These are phyloP conservation scores for Elysia chlorotica DNA, from an alignment of 1,140 invertebrate species.

Conservation along the genomic window DNA sequence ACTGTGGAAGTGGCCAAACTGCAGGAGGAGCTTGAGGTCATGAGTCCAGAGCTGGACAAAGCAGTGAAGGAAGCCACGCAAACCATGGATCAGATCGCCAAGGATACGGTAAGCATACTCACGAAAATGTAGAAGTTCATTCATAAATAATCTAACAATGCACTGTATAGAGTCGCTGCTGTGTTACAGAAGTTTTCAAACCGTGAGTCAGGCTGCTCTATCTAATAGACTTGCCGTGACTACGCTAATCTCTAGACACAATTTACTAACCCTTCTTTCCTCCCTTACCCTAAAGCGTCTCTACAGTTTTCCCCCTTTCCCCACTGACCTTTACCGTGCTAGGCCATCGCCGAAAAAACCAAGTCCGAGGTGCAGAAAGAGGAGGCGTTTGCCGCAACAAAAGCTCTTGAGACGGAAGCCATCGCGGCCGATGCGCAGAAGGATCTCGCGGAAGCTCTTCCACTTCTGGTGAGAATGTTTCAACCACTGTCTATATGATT, in stretches of 20 bases:
- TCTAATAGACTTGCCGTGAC: no score
- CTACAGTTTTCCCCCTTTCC: no score
- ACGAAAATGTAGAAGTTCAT: no score
- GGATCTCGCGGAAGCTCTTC: constrained; percentile 76
- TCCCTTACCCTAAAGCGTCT: background rate
- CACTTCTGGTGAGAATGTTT: constrained; percentile 73
- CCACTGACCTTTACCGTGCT: no score
- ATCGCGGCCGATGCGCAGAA: constrained; percentile 85
- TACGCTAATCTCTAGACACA: no score
- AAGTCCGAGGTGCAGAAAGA: constrained; percentile 74
- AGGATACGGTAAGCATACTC: constrained; percentile 57
- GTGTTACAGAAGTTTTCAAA: no score
- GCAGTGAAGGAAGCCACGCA: constrained; percentile 59
- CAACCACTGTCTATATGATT: no score
- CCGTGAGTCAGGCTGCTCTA: no score
- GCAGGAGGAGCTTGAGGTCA: constrained; percentile 64
- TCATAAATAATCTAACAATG: no score
- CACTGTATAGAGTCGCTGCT: no score
- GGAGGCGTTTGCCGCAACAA: constrained; percentile 75
- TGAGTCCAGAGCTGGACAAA: constrained; percentile 66
- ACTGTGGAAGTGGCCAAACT: constrained; percentile 76
- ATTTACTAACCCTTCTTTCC: background rate
- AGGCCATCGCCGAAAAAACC: constrained; percentile 74
- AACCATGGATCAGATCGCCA: constrained; percentile 61
- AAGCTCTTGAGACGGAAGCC: constrained; percentile 79